Evolutionary conservation across 2,113 vertebrate genomes (phyloP).

Genomic region (Diadophis punctatus): DNA sequence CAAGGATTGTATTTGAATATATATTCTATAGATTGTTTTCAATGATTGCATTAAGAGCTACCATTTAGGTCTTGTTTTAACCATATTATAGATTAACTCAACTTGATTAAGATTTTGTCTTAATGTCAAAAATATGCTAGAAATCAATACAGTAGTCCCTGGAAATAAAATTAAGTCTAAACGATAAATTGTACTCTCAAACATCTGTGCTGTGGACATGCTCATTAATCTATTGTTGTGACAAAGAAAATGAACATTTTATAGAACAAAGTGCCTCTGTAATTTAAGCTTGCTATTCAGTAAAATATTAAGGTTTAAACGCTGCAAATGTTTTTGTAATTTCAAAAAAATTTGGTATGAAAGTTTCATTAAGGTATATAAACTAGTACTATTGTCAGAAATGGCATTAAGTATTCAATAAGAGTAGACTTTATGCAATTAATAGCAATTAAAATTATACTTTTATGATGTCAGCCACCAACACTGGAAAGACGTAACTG

Average conservation of each 20-base stretch:
- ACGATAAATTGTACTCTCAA: slow-evolving; percentile 18
- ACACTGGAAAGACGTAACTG: slow-evolving; percentile 82
- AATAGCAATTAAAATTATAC: slow-evolving; percentile 88
- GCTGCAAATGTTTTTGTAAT: slow-evolving; percentile 61
- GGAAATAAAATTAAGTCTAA: slow-evolving; percentile 35
- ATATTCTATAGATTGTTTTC: slow-evolving; percentile 17
- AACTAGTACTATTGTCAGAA: slow-evolving; percentile 76
- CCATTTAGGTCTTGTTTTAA: slow-evolving; percentile 30
- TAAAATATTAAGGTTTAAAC: slow-evolving; percentile 62
- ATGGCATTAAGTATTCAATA: slow-evolving; percentile 83
- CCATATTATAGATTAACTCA: not conserved
- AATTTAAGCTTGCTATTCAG: slow-evolving; percentile 49
- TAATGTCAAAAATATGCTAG: not conserved
- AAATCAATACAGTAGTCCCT: slow-evolving; percentile 5
- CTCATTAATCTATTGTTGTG: slow-evolving; percentile 17
- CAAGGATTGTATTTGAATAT: not conserved
- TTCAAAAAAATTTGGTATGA: slow-evolving; percentile 70
- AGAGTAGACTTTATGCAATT: slow-evolving; percentile 83
- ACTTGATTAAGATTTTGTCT: slow-evolving; percentile 22
- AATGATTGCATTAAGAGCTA: slow-evolving; percentile 17
- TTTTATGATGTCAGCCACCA: slow-evolving; percentile 82
- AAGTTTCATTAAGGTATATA: slow-evolving; percentile 83
- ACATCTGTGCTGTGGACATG: slow-evolving; percentile 15
- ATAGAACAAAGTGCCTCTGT: slow-evolving; percentile 35
- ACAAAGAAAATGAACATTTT: slow-evolving; percentile 30